Evolutionary conservation across 2,797 vertebrate genomes (phyloP), one percentile per base, ranked within the genome.

Genomic region (Sebastes miniatus): DNA sequence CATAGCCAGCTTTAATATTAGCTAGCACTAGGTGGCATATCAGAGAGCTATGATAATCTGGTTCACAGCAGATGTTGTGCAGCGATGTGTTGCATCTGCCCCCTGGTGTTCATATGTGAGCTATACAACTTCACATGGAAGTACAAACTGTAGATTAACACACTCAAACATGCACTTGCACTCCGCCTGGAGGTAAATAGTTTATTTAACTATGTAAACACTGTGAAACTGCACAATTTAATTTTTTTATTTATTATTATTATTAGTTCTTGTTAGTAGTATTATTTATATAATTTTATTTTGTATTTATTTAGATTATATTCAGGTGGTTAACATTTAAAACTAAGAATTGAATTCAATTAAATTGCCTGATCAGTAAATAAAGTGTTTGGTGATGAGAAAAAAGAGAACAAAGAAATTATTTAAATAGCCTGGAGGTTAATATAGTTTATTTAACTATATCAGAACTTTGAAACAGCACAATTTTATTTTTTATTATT

Each of bases 71-170:
- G 12, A 76, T 66, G 58, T 18, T 24, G 4, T 62, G 54, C 24
- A 29, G 22, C 20, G 9, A 80, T 62, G 47, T 34, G 52, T 8
- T 43, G 4, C 3, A 12, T 56, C 73, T 78, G 64, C 70, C 78
- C 50, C 27, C 89, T 85, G 18, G 59, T 81, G 79, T 65, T 64
- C 54, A 58, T 12, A 56, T 29, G 14, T 29, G 11, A 34, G 6
- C 24, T 25, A n/a, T 22, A 67, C 5, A 1, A 14, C 62, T 22
- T 24, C 20, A 64, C n/a, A 24, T 5, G 20, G 61, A 13, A 39
- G 3, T 47, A 50, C 64, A 29, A 6, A 50, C 64, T 39, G 13
- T 62, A 18, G 27, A 61, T 16, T 8, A 25, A 20, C 56, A 58
- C 56, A 57, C 54, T 22, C 52, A 56, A n/a, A 58, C 54, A 56